Percentiles rank a stretch among this genome's conserved stretches.
Conservation (phyloP, 2,113 vertebrate species). For the Ancistrus triradiatus region DNA sequence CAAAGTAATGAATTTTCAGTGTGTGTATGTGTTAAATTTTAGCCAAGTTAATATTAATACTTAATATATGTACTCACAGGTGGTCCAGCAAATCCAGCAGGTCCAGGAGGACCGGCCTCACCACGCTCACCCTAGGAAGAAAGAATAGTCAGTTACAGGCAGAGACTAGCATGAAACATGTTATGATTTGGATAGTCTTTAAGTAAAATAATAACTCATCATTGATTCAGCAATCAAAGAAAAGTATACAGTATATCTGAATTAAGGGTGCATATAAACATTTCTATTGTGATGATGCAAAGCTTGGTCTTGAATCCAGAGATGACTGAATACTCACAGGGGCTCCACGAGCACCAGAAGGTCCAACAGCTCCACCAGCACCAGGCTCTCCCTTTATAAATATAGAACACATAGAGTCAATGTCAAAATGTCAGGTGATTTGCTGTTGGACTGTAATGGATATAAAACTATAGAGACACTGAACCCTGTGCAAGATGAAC, state of each 20-base stretch:
- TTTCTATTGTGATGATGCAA: not conserved
- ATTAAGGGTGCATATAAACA: no score
- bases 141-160: conserved; percentile 15
- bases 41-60: not conserved
- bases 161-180: not conserved
- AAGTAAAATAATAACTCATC: not conserved
- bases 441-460: no score
- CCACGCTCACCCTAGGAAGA: conserved; percentile 86
- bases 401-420: conserved; percentile 5
- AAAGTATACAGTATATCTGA: no score
- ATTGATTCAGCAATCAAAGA: not conserved
- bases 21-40: no score
- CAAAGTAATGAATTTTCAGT: no score
- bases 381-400: conserved; percentile 85
- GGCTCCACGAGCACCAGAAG: conserved; percentile 84
- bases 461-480: not conserved
- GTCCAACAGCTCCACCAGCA: conserved; percentile 78
- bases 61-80: conserved; percentile 76
- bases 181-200: not conserved
- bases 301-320: not conserved
- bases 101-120: conserved; percentile 86
- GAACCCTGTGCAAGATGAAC: not conserved
- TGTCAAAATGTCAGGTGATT: no score
- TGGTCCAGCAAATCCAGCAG: conserved; percentile 96
- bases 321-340: conserved; percentile 73